Base-by-base conservation (phyloP, 2,797 vertebrate genomes). In the Dermochelys coriacea region DNA sequence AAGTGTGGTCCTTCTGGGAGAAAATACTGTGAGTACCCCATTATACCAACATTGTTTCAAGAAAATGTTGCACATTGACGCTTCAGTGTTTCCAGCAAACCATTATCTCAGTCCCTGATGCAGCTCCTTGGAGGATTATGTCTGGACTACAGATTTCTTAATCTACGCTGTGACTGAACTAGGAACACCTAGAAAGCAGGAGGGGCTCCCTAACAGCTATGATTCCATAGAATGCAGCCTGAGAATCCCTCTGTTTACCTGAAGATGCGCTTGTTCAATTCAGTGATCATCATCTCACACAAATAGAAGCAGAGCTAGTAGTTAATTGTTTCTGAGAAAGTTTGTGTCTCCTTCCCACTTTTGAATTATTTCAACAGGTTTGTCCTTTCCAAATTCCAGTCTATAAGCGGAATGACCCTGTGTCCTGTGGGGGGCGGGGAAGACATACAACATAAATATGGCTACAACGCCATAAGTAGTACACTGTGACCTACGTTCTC, bases 181-280 rank as follows among this genome's bases (percentile, higher is more conserved):
- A 97, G 94, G 93, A 96, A 98, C 95, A 95, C 92, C 93, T 94
- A 97, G 94, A 97, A 98, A 98, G 98, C 97, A 98, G 97, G 97
- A 61, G 82, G 88, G 93, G 93, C 86, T 96, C 94, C 97, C 96
- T 95, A 95, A 96, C 89, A 97, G 90, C 95, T 94, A 86, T 41
- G 81, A 96, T 54, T 97, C 80, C 86, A 96, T 78, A 98, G 85
- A 96, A 97, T 94, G 94, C 92, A 96, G 96, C 98, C 91, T 97
- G 96, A 97, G 97, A 98, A 98, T 97, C 93, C 95, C 96, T 97
- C 92, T 96, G 96, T 97, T 98, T 98, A 98, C 97, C 97, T 88
- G 88, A 98, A 97, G 92, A 97, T 68, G 94, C 89, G 97, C 95
- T 93, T 97, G n/a, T 95, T 96, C 94, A 96, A 77, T 97, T 98